These are phyloP conservation scores for Vanessa atalanta DNA, from an alignment of 1,140 invertebrate genomes.

Conservation along the genomic window DNA sequence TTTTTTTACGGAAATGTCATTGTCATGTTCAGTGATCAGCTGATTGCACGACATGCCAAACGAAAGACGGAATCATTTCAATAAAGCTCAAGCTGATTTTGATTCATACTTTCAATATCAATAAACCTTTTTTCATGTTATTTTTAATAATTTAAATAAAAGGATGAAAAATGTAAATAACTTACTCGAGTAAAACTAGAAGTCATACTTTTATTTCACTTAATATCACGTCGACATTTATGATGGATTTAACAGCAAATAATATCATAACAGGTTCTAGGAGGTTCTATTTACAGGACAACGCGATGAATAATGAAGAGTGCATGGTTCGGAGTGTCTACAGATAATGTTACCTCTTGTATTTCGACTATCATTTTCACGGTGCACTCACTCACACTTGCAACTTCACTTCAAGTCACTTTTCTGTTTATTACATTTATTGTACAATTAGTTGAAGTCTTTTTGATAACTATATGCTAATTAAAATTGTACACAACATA, in stretches of 20 bases:
- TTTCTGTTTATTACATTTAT: conserved; percentile 32
- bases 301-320: conserved; percentile 41
- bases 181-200: conserved; percentile 9
- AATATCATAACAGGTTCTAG: conserved; percentile 33
- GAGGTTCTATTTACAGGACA: conserved; percentile 36
- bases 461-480: conserved; percentile 26
- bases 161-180: not conserved
- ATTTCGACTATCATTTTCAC: conserved; percentile 77
- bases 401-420: conserved; percentile 48
- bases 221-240: conserved; percentile 9
- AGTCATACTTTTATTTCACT: conserved; percentile 11
- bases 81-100: conserved; percentile 23
- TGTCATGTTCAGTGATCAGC: conserved; percentile 28
- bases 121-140: not conserved
- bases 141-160: conserved; percentile 3
- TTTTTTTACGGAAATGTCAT: conserved; percentile 10
- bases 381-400: conserved; percentile 51
- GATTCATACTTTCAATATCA: not conserved
- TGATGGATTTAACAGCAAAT: conserved; percentile 34
- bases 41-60: conserved; percentile 29
- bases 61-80: conserved; percentile 1
- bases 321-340: conserved; percentile 30
- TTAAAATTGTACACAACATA: conserved; percentile 5
- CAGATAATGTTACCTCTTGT: conserved; percentile 66
- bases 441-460: conserved; percentile 37